Evolutionary conservation across 2,888 invertebrate species (phyloP).

Genomic region (Amphipyra tragopoginis): DNA sequence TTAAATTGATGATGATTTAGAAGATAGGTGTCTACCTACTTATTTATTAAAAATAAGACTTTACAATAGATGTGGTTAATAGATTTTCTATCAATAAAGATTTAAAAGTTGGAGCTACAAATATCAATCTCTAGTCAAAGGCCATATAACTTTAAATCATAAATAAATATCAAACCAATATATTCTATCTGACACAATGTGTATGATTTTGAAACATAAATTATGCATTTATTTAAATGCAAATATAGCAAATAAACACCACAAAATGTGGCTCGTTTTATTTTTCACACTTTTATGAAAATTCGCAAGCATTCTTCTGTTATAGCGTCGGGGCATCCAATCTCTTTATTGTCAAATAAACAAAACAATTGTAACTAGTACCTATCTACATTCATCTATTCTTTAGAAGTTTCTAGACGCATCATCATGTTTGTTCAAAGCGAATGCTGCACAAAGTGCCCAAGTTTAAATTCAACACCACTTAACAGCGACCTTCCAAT

Average conservation of each 20-base stretch:
- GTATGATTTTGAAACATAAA: slow-evolving; percentile 19
- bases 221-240: slow-evolving; percentile 27
- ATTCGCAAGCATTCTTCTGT: slow-evolving; percentile 30
- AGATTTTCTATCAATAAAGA: too few species aligned
- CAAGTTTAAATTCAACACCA: slow-evolving; percentile 74
- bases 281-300: slow-evolving; percentile 44
- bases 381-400: slow-evolving; percentile 66
- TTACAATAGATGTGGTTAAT: too few species aligned
- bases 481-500: slow-evolving; percentile 66
- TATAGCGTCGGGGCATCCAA: slow-evolving; percentile 35
- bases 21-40: too few species aligned
- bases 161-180: slow-evolving; percentile 15
- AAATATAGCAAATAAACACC: slow-evolving; percentile 33
- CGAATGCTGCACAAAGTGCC: slow-evolving; percentile 75
- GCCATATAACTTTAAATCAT: not conserved
- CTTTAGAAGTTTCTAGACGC: slow-evolving; percentile 83
- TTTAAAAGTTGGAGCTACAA: not conserved
- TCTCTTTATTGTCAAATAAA: slow-evolving; percentile 61
- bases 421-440: slow-evolving; percentile 78
- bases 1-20: too few species aligned
- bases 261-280: slow-evolving; percentile 24
- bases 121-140: slow-evolving; percentile 8
- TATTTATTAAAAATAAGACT: too few species aligned
- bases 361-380: slow-evolving; percentile 66
- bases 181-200: not conserved